Percentiles rank a stretch among this genome's conserved stretches.
phyloP scores from a whole-genome alignment of 92 coral and sea anemone genomes.

The Ricordea florida region DNA sequence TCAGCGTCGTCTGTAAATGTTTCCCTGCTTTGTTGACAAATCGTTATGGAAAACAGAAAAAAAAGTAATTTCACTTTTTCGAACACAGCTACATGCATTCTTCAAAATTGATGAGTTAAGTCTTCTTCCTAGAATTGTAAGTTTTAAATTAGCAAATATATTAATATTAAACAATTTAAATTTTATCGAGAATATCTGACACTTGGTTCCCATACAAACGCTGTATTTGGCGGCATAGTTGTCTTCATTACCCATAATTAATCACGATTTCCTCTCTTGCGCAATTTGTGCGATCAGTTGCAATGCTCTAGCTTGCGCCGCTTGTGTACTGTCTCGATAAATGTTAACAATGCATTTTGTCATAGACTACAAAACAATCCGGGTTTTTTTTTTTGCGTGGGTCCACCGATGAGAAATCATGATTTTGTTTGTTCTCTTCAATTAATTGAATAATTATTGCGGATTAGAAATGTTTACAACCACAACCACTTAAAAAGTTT shows the following conservation, averaged over 20 bases:
- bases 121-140: conserved; percentile 20
- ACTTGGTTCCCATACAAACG: background rate
- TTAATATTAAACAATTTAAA: too few species aligned
- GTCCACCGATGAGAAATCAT: conserved; percentile 9
- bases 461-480: conserved; percentile 4
- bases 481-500: background rate
- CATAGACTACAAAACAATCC: conserved; percentile 1
- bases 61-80: conserved; percentile 4
- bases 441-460: background rate
- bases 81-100: conserved; percentile 12
- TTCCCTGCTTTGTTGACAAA: background rate
- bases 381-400: background rate
- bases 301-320: background rate
- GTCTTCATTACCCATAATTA: conserved; percentile 4
- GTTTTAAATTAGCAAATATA: background rate
- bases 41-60: background rate
- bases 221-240: background rate
- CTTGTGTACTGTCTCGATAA: conserved; percentile 10
- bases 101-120: conserved; percentile 5
- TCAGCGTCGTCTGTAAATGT: background rate
- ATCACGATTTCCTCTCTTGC: conserved; percentile 1
- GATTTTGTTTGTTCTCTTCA: too few species aligned
- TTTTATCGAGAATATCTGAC: background rate
- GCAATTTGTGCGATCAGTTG: background rate
- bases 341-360: conserved; percentile 6